Conservation (phyloP, 2,888 invertebrate genomes). For the Agriopis aurantiaria region DNA sequence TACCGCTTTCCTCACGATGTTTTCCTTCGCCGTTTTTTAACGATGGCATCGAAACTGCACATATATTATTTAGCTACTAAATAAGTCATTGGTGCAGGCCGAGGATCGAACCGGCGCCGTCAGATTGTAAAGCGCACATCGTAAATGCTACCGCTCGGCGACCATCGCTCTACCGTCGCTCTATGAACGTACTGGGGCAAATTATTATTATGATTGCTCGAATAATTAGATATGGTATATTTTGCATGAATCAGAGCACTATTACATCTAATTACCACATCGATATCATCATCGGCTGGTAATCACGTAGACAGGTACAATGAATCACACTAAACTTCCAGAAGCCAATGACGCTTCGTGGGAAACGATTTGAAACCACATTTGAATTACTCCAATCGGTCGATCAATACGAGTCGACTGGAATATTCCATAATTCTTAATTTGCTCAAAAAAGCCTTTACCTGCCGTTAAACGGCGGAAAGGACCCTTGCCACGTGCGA, state of each 20-base stretch:
- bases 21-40: too few relatives aligned
- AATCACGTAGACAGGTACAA: not conserved
- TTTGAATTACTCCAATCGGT: constrained; percentile 26
- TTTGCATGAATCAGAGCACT: constrained; percentile 11
- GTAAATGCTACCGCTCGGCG: too few relatives aligned
- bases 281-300: constrained; percentile 15
- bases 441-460: constrained; percentile 76
- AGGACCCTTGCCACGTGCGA: constrained; percentile 83
- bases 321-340: constrained; percentile 21
- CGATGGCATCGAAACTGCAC: too few relatives aligned
- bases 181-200: too few relatives aligned
- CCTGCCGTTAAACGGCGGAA: constrained; percentile 82
- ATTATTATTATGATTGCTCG: too few relatives aligned
- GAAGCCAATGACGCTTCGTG: constrained; percentile 31
- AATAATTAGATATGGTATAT: too few relatives aligned
- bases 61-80: too few relatives aligned
- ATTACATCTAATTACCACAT: constrained; percentile 6
- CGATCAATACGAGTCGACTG: constrained; percentile 59
- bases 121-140: too few relatives aligned
- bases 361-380: constrained; percentile 21
- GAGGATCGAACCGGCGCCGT: too few relatives aligned
- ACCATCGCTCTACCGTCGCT: too few relatives aligned
- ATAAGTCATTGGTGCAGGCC: too few relatives aligned
- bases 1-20: too few relatives aligned
- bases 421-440: constrained; percentile 74